Conservation (phyloP, 2,888 invertebrate genomes). For the Crossocerus cetratus region DNA sequence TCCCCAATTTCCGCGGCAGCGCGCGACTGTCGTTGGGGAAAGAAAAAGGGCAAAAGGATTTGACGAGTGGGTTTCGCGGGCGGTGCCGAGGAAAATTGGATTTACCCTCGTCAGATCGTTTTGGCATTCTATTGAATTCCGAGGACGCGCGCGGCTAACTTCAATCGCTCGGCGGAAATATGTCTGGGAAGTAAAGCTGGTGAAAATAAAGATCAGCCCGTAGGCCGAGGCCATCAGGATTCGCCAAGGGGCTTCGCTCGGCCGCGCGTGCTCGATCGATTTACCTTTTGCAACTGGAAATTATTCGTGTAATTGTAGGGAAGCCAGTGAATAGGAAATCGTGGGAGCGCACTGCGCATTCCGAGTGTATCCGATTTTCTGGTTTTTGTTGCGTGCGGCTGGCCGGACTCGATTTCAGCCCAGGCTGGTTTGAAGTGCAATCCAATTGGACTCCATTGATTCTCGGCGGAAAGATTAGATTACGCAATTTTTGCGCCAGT, state of each 20-base stretch:
- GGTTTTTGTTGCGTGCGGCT: conserved; percentile 18
- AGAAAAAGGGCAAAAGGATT: too few relatives aligned
- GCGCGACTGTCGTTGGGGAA: too few relatives aligned
- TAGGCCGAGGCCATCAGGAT: not conserved
- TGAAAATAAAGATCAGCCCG: not conserved
- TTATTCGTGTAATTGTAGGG: not conserved
- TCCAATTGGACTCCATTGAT: conserved; percentile 48
- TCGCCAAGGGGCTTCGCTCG: not conserved
- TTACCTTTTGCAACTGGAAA: not conserved
- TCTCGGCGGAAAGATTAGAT: conserved; percentile 51
- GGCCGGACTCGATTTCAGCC: conserved; percentile 32
- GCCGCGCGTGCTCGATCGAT: not conserved
- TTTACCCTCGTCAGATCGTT: not conserved
- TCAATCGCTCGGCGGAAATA: not conserved
- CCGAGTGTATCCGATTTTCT: conserved; percentile 5
- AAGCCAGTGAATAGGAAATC: conserved; percentile 6
- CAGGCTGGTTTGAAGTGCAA: conserved; percentile 31
- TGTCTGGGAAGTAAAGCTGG: not conserved
- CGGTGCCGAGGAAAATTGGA: conserved; percentile 17
- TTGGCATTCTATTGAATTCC: not conserved
- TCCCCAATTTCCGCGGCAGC: too few relatives aligned
- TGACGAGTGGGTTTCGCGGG: conserved; percentile 11
- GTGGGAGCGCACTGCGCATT: not conserved
- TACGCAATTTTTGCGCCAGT: conserved; percentile 55
- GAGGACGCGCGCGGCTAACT: not conserved